These are phyloP conservation scores for Diloba caeruleocephala DNA, from an alignment of 2,888 invertebrate genomes.

Conservation along the genomic window DNA sequence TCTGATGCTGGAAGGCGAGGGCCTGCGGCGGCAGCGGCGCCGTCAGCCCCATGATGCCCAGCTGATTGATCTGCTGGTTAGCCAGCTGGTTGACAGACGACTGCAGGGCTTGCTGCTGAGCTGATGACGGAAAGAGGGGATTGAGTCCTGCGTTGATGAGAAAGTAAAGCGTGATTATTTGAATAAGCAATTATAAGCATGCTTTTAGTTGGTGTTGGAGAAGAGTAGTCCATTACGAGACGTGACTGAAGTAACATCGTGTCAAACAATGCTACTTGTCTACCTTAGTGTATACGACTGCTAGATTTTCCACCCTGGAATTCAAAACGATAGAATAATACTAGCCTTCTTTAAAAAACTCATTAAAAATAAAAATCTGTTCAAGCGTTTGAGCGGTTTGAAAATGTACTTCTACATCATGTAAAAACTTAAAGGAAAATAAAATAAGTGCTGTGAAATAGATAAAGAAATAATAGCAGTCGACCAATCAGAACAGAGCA, in stretches of 20 bases:
- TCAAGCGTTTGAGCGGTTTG: too few species aligned
- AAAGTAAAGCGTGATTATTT: slow-evolving; percentile 31
- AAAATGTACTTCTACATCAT: background rate
- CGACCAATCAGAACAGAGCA: slow-evolving; percentile 24
- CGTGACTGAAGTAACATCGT: slow-evolving; percentile 2
- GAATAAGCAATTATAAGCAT: background rate
- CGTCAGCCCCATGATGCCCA: slow-evolving; percentile 72
- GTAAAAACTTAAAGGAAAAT: background rate
- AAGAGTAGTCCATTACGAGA: slow-evolving; percentile 40
- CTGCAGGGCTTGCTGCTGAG: slow-evolving; percentile 78
- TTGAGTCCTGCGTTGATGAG: slow-evolving; percentile 47
- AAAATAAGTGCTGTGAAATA: slow-evolving; percentile 34
- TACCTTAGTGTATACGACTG: too few species aligned
- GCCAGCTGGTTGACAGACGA: slow-evolving; percentile 69
- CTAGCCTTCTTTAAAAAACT: too few species aligned
- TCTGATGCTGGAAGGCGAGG: slow-evolving; percentile 63
- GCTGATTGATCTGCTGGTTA: slow-evolving; percentile 67
- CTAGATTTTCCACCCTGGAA: too few species aligned
- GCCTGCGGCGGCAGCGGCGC: slow-evolving; percentile 60
- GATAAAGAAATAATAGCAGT: slow-evolving; percentile 10
- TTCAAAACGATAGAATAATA: too few species aligned
- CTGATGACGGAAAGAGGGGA: slow-evolving; percentile 61
- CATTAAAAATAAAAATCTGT: too few species aligned
- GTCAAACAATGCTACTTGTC: too few species aligned
- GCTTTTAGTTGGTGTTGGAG: slow-evolving; percentile 14